These are phyloP conservation scores for Muscidifurax raptorellus DNA, from an alignment of 1,140 invertebrate species.

Conservation along the genomic window DNA sequence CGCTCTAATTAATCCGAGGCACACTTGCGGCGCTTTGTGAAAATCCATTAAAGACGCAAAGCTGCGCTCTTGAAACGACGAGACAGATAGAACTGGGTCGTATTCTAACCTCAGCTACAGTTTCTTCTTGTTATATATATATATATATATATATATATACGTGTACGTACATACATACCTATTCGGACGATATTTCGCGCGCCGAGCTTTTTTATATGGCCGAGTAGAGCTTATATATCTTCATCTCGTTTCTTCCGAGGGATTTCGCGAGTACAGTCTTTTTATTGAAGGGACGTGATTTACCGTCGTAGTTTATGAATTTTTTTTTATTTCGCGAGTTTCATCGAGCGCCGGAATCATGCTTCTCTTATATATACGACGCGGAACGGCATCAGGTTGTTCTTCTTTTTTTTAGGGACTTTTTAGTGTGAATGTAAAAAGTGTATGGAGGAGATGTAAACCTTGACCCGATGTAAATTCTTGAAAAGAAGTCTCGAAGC, in stretches of 20 bases:
- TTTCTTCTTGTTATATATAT: neutral
- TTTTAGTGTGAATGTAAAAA: neutral
- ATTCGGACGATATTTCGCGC: neutral
- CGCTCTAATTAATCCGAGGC: slow-evolving; percentile 47
- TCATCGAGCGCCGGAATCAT: no score
- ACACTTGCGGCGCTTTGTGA: slow-evolving; percentile 20
- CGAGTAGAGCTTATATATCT: no score
- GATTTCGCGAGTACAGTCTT: neutral
- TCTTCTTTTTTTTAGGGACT: no score
- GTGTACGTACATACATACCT: no score
- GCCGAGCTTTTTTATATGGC: no score
- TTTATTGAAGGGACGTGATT: no score
- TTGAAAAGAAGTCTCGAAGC: neutral
- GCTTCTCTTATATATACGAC: no score
- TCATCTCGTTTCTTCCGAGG: neutral
- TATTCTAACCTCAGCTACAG: neutral
- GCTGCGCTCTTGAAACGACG: neutral
- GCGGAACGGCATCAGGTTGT: no score
- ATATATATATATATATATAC: neutral
- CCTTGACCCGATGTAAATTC: neutral
- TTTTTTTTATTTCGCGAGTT: no score
- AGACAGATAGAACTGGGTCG: slow-evolving; percentile 15
- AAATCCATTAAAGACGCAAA: slow-evolving; percentile 42
- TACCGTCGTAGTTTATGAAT: no score
- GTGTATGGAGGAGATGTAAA: neutral